Percentiles rank a stretch among this genome's conserved stretches.
These are phyloP conservation scores for Heliconius sara DNA, from an alignment of 2,888 invertebrate genomes.

Conservation along the genomic window DNA sequence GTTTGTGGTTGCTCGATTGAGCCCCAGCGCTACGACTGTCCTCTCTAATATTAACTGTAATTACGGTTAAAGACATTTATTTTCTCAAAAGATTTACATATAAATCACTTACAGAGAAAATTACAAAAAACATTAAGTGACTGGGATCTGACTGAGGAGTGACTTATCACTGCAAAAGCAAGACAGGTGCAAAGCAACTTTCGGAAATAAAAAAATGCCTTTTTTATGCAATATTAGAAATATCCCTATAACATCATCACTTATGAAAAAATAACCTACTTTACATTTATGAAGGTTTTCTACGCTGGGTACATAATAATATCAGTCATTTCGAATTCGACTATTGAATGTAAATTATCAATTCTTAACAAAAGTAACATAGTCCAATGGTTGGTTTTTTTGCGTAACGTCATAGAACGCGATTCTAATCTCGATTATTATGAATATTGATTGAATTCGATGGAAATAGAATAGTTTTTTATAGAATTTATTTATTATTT, in stretches of 20 bases:
- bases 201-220: background rate
- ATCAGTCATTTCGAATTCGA: slow-evolving; percentile 50
- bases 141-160: no score
- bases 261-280: slow-evolving; percentile 47
- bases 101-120: no score
- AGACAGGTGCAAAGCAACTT: background rate
- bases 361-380: slow-evolving; percentile 46
- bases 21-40: no score
- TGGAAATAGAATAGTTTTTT: background rate
- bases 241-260: background rate
- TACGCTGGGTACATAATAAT: slow-evolving; percentile 52
- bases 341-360: slow-evolving; percentile 61
- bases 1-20: background rate
- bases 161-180: no score
- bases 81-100: no score
- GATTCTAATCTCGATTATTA: slow-evolving; percentile 23
- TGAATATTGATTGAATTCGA: slow-evolving; percentile 12
- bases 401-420: slow-evolving; percentile 29
- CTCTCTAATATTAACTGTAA: no score
- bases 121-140: no score
- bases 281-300: slow-evolving; percentile 56
- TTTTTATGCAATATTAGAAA: background rate
- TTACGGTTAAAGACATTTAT: no score
- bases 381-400: slow-evolving; percentile 40
- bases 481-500: no score